These are phyloP conservation scores for Taphrorychus bicolor DNA, from an alignment of 2,888 invertebrate species.

Conservation along the genomic window DNA sequence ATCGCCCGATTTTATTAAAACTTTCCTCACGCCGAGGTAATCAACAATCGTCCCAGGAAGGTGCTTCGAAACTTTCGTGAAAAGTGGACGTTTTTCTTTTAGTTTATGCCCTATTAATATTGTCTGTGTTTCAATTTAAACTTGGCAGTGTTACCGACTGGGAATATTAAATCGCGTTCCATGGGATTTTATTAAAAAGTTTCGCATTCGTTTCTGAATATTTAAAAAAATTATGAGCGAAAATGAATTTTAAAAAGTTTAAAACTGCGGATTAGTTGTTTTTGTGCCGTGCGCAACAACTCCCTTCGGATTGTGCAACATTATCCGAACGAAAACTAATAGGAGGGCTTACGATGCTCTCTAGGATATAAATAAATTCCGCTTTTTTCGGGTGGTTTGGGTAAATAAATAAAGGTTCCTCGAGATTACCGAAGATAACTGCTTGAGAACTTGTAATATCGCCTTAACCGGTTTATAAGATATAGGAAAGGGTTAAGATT, in stretches of 20 bases:
- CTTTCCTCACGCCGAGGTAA: slow-evolving; percentile 26
- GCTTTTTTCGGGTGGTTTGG: neutral
- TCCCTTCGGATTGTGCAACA: no score
- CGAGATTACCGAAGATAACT: slow-evolving; percentile 7
- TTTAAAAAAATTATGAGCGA: slow-evolving; percentile 28
- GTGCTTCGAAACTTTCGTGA: slow-evolving; percentile 30
- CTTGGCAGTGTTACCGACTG: slow-evolving; percentile 33
- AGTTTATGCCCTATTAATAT: slow-evolving; percentile 42
- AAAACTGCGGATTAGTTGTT: neutral
- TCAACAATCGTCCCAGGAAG: slow-evolving; percentile 37
- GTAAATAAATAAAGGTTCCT: slow-evolving; percentile 10
- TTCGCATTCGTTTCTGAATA: slow-evolving; percentile 21
- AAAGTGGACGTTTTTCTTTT: slow-evolving; percentile 41
- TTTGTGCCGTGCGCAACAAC: neutral
- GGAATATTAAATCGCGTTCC: slow-evolving; percentile 39
- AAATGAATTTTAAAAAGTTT: slow-evolving; percentile 33
- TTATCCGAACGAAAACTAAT: no score
- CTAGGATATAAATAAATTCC: no score
- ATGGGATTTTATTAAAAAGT: slow-evolving; percentile 36
- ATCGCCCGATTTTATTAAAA: slow-evolving; percentile 30
- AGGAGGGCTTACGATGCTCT: no score
- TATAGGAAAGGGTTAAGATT: slow-evolving; percentile 21
- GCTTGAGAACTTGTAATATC: slow-evolving; percentile 19
- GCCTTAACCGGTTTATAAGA: slow-evolving; percentile 20
- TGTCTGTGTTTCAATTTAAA: slow-evolving; percentile 42